Base-by-base conservation (phyloP, 2,888 invertebrate genomes). In the Dasysyrphus albostriatus region DNA sequence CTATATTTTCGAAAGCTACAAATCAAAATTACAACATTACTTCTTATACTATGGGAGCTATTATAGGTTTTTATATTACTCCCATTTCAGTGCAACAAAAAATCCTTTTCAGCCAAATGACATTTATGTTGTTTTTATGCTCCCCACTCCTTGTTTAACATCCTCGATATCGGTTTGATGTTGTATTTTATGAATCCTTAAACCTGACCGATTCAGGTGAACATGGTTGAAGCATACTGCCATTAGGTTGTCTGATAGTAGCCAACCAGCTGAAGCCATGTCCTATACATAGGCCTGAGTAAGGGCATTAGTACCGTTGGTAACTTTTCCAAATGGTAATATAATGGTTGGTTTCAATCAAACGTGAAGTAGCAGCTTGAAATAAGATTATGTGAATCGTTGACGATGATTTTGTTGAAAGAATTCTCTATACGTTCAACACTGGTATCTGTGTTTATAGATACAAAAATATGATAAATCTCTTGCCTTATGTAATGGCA, bases 311-410 rank as follows among this genome's bases (percentile, higher is more conserved):
- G 8, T 47, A 56, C 5, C 29, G 4, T 54, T 5, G 32, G 6
- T 5, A 32, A 4, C 32, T 32, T 32, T 32, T 32, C 5, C 32
- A 3, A 24, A 24, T 3, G 24, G 24, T 32, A n/a, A n/a, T n/a
- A n/a, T 32, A 24, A 24, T 32, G 32, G 14, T 10, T 42, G 34
- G 8, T 77, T 77, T 82, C 73, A 73, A 82, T 85, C 82, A 77
- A 82, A 85, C 85, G 85, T 85, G 85, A 85, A 77, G 42, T 54
- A 69, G 74, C 82, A 82, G 44, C 73, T 74, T 7, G 56, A 49
- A 56, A 73, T 70, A 54, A 70, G 81, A 82, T 85, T 85, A 78
- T 72, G 24, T 65, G 47, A 42, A 54, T 73, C 34, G 24, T 54
- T 67, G 51, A 34, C 42, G 75, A 8, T 69, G 47, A 54, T 24